These are phyloP conservation scores for Trissolcus basalis DNA, from an alignment of 1,140 invertebrate species.

Conservation along the genomic window DNA sequence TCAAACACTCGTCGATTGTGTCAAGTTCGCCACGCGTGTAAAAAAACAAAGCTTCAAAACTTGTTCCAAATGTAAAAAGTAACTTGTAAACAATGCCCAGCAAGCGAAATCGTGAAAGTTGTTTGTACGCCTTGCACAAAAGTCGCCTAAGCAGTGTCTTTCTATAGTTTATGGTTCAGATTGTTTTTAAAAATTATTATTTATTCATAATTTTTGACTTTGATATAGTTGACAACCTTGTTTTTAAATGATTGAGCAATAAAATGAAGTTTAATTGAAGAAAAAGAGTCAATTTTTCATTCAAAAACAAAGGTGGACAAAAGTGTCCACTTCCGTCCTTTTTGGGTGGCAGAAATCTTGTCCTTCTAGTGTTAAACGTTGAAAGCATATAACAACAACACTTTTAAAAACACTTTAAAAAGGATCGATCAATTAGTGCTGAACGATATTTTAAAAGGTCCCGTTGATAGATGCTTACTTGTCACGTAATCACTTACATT, in stretches of 20 bases:
- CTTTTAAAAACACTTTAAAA: too few species aligned
- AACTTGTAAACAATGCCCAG: slow-evolving; percentile 5
- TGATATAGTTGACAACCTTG: not conserved
- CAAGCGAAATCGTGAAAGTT: slow-evolving; percentile 5
- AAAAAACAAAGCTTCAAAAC: slow-evolving; percentile 7
- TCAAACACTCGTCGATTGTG: slow-evolving; percentile 1
- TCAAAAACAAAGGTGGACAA: slow-evolving; percentile 2
- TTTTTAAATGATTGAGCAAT: not conserved
- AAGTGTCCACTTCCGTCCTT: slow-evolving; percentile 10
- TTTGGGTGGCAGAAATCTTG: slow-evolving; percentile 2
- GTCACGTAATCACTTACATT: too few species aligned
- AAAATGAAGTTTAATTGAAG: not conserved
- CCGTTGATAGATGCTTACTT: too few species aligned
- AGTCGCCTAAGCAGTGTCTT: not conserved
- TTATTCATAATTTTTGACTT: not conserved
- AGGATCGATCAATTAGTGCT: too few species aligned
- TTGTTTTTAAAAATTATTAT: slow-evolving; percentile 5
- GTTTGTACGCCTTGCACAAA: slow-evolving; percentile 10
- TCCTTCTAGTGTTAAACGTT: slow-evolving; percentile 3
- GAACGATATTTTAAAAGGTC: too few species aligned
- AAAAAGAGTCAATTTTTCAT: slow-evolving; percentile 4
- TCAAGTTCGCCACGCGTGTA: slow-evolving; percentile 3
- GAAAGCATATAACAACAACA: too few species aligned
- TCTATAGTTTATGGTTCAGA: not conserved
- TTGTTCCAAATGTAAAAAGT: slow-evolving; percentile 9